A percentile compares a stretch with the other conserved stretches of the same genome.
Evolutionary conservation across 2,797 vertebrate genomes (phyloP).

Genomic region (Takifugu ocellatus): DNA sequence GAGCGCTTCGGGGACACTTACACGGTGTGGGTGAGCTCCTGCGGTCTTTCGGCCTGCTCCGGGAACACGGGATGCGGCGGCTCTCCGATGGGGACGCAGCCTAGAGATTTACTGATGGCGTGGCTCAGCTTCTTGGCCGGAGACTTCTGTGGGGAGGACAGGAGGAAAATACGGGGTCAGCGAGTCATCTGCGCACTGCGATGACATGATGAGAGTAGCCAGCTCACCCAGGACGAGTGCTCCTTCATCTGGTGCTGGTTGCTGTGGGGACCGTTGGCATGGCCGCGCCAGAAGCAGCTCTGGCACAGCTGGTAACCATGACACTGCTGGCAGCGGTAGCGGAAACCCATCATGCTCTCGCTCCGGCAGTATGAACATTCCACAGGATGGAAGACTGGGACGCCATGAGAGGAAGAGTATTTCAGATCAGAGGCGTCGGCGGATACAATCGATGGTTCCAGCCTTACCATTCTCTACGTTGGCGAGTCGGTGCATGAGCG

Average conservation of each 20-base stretch:
- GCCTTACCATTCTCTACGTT: slow-evolving; percentile 93
- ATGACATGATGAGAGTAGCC: neutral
- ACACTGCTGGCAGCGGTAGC: slow-evolving; percentile 98
- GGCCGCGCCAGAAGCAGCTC: slow-evolving; percentile 96
- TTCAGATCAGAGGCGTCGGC: neutral
- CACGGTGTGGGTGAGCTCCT: slow-evolving; percentile 90
- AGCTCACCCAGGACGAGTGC: slow-evolving; percentile 94
- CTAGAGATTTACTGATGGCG: slow-evolving; percentile 95
- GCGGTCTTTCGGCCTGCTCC: slow-evolving; percentile 91
- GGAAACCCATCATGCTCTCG: slow-evolving; percentile 99
- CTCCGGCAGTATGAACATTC: slow-evolving; percentile 95
- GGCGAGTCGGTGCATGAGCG: slow-evolving; percentile 96
- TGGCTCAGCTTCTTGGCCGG: slow-evolving; percentile 99
- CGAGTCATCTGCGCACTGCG: too few relatives aligned
- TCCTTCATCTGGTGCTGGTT: slow-evolving; percentile 99
- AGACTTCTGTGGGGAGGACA: slow-evolving; percentile 86
- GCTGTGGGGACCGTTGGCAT: slow-evolving; percentile 92
- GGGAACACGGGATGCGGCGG: slow-evolving; percentile 91
- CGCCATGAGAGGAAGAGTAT: neutral
- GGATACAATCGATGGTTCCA: neutral
- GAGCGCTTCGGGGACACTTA: slow-evolving; percentile 71
- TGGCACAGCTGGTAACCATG: slow-evolving; percentile 99
- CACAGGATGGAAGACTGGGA: slow-evolving; percentile 95
- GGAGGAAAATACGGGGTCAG: slow-evolving; percentile 12
- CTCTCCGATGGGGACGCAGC: slow-evolving; percentile 92